phyloP scores from a whole-genome alignment of 23 tunicate species.

The Pegea sp. region DNA sequence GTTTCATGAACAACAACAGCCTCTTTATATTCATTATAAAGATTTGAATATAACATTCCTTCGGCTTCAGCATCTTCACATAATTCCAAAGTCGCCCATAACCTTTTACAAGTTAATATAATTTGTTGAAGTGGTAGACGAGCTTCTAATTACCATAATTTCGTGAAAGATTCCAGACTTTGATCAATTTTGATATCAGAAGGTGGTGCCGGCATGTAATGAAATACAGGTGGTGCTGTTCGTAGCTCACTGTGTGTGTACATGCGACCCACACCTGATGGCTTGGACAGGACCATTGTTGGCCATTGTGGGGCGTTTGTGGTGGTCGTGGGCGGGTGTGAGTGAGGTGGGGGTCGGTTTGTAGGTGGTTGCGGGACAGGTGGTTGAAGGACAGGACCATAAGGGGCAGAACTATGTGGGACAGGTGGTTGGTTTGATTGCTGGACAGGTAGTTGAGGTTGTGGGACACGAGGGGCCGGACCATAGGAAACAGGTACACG shows the following conservation, averaged over 20 bases:
- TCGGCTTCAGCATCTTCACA: not conserved
- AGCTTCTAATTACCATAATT: constrained; percentile 87
- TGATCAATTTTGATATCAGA: constrained; percentile 47
- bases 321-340: not conserved
- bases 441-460: not conserved
- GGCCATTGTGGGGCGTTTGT: not conserved
- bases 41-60: too few species aligned
- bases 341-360: constrained; percentile 2
- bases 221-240: constrained; percentile 64
- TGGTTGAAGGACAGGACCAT: constrained; percentile 1
- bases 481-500: not conserved
- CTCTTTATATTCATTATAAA: not conserved
- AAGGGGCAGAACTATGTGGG: constrained; percentile 4
- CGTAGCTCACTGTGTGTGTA: constrained; percentile 70
- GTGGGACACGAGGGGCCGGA: constrained; percentile 2
- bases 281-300: not conserved
- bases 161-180: constrained; percentile 68
- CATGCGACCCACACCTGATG: constrained; percentile 40
- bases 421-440: constrained; percentile 4
- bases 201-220: constrained; percentile 95
- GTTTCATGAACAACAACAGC: not conserved
- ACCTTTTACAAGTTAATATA: too few species aligned
- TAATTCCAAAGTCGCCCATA: not conserved
- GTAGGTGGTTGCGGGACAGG: constrained; percentile 3
- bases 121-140: too few species aligned